Evolutionary conservation across 92 coral and sea anemone species (phyloP).

Genomic region (Diadumene lineata): DNA sequence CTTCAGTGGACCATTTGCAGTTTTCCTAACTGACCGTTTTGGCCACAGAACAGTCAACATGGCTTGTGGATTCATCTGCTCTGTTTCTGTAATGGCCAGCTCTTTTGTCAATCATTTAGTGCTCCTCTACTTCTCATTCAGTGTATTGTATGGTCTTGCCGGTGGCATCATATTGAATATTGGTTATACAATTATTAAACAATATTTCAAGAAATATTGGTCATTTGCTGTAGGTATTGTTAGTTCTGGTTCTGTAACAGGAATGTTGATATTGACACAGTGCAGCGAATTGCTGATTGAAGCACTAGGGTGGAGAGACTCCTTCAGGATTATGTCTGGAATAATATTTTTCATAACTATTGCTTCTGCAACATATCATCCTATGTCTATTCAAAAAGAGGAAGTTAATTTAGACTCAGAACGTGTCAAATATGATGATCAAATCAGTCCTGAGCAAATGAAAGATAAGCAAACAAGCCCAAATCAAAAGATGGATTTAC

Average conservation of each 20-base stretch:
- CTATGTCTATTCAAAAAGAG: neutral
- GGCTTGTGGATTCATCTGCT: slow-evolving; percentile 16
- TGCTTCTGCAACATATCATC: slow-evolving; percentile 16
- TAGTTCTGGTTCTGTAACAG: slow-evolving; percentile 35
- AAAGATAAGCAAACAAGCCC: neutral
- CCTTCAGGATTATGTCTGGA: slow-evolving; percentile 39
- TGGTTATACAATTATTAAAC: neutral
- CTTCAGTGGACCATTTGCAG: slow-evolving; percentile 21
- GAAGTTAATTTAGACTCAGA: neutral
- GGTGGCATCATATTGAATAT: slow-evolving; percentile 21
- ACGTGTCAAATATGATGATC: neutral
- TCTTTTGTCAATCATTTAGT: slow-evolving; percentile 30
- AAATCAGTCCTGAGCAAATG: too few species aligned
- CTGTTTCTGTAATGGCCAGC: slow-evolving; percentile 20
- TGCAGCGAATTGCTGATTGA: slow-evolving; percentile 30
- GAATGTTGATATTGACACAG: slow-evolving; percentile 44
- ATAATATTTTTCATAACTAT: slow-evolving; percentile 6
- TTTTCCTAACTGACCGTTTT: slow-evolving; percentile 17
- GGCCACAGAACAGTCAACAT: slow-evolving; percentile 16
- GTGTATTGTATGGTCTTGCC: slow-evolving; percentile 42
- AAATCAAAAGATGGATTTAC: neutral
- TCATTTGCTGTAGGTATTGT: slow-evolving; percentile 42
- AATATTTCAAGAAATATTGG: slow-evolving; percentile 32
- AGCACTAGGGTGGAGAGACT: slow-evolving; percentile 35
- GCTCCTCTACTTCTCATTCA: slow-evolving; percentile 34